Evolutionary conservation across 2,888 invertebrate genomes (phyloP), one percentile per base, ranked within the genome.

Genomic region (Melinaea menophilus): DNA sequence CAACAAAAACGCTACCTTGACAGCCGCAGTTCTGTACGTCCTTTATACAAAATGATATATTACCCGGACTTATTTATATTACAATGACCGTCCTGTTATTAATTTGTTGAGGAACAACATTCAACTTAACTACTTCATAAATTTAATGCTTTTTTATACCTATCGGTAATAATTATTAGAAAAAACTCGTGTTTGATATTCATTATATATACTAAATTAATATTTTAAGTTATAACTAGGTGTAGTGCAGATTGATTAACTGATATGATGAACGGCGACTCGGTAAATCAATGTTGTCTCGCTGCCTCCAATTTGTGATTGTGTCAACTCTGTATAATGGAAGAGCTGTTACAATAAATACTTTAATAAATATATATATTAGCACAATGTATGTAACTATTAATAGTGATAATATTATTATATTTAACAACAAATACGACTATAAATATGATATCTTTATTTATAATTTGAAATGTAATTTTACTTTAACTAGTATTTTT

Each of bases 21-120:
- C 80, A 76, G 79, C 64, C 75, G 78, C 78, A 73, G 79, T 80
- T 77, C 79, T 79, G 77, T 71, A 73, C 71, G 72, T 72, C 66
- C 77, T 72, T 67, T 75, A 72, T 71, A 75, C 71, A 74, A 74
- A 35, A 79, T 83, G 84, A 84, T 83, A 73, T 84, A 85, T 80
- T 77, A 73, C 71, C 68, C 51, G 58, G 46, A 31, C 58, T 65
- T 66, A 70, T 71, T 71, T 71, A 67, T 64, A 47, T 33, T 68
- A 65, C 74, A 59, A 64, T 61, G 47, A 59, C 62, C 48, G 34
- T 46, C 63, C 31, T 64, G 61, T 58, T 64, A 55, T 64, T 48
- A 64, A 64, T 64, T 55, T 41, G 37, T 55, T n/a, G 35, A 48
- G 58, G 64, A 61, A 47, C 55, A 51, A 31, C 51, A 51, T 31